Evolutionary conservation across 2,888 invertebrate species (phyloP).

Genomic region (Agonopterix heracliana): DNA sequence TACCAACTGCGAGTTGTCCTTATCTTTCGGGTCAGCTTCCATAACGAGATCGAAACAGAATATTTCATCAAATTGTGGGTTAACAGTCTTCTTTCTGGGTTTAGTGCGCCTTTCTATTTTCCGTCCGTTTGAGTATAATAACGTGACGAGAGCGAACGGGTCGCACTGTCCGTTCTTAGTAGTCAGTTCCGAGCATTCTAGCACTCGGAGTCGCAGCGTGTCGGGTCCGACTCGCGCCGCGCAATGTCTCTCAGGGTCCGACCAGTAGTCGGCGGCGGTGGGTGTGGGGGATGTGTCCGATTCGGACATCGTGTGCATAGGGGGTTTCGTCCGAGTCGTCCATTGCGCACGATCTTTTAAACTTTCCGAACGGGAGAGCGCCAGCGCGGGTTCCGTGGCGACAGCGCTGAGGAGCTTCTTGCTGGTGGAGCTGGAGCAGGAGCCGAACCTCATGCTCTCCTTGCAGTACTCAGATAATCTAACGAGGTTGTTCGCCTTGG

Average conservation of each 20-base stretch:
- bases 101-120: slow-evolving; percentile 88
- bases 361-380: slow-evolving; percentile 67
- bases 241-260: slow-evolving; percentile 68
- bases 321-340: slow-evolving; percentile 54
- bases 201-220: slow-evolving; percentile 79
- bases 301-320: slow-evolving; percentile 63
- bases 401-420: slow-evolving; percentile 61
- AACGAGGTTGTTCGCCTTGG: slow-evolving; percentile 60
- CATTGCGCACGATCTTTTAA: slow-evolving; percentile 64
- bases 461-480: slow-evolving; percentile 67
- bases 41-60: slow-evolving; percentile 84
- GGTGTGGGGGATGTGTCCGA: slow-evolving; percentile 57
- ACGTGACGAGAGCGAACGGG: slow-evolving; percentile 89
- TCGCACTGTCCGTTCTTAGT: slow-evolving; percentile 94
- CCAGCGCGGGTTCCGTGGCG: slow-evolving; percentile 56
- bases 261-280: slow-evolving; percentile 71
- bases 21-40: slow-evolving; percentile 74
- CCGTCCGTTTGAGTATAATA: slow-evolving; percentile 87
- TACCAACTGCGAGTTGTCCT: slow-evolving; percentile 75
- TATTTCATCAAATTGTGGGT: slow-evolving; percentile 92
- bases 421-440: slow-evolving; percentile 66
- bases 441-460: slow-evolving; percentile 67
- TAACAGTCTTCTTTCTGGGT: slow-evolving; percentile 92
- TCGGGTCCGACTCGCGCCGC: slow-evolving; percentile 64
- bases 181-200: slow-evolving; percentile 91